Conservation (phyloP, 2,113 vertebrate genomes). For the pig (Sus scrofa) region T2T-Sscrofa CM000829.6:55489501-55490000, state of each 20-base stretch:
- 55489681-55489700: neutral
- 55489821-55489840: too few relatives aligned
- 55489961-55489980: neutral
- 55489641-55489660: constrained; percentile 5
- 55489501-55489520: neutral
- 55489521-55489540: neutral
- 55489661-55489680: neutral
- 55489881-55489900: neutral
- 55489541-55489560: neutral
- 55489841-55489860: too few relatives aligned
- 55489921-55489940: neutral
- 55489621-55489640: neutral
- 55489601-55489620: neutral
- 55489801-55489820: too few relatives aligned
- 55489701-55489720: too few relatives aligned
- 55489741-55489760: too few relatives aligned
- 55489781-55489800: too few relatives aligned
- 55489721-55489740: too few relatives aligned
- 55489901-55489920: neutral
- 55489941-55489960: neutral
- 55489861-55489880: too few relatives aligned
- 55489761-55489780: too few relatives aligned
- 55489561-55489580: neutral
- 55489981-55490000: neutral
- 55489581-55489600: neutral